Evolutionary conservation across 2,888 invertebrate genomes (phyloP).

Genomic region (Allophyes oxyacanthae): DNA sequence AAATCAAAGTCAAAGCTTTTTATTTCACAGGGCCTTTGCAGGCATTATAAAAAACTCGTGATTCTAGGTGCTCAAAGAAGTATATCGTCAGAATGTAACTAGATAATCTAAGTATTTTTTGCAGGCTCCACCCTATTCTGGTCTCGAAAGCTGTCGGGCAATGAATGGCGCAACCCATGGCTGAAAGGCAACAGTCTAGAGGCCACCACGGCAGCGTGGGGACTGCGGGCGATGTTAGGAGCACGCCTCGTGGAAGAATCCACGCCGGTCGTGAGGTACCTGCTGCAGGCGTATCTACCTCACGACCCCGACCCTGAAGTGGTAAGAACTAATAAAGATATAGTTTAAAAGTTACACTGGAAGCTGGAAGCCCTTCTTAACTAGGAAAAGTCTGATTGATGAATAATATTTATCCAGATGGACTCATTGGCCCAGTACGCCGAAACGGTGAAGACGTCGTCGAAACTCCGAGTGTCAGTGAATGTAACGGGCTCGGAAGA

Average conservation of each 20-base stretch:
- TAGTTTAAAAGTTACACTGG: not conserved
- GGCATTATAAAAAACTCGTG: no score
- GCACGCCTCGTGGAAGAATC: constrained; percentile 74
- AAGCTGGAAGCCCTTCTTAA: no score
- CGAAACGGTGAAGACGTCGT: constrained; percentile 71
- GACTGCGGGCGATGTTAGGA: constrained; percentile 92
- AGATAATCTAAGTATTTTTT: not conserved
- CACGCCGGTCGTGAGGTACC: constrained; percentile 76
- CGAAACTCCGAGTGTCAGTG: constrained; percentile 78
- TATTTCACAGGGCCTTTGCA: no score
- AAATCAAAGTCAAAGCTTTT: no score
- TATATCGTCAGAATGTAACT: no score
- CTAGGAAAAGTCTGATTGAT: no score
- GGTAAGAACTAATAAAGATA: constrained; percentile 62
- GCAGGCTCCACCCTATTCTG: constrained; percentile 80
- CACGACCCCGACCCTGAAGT: constrained; percentile 80
- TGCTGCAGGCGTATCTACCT: constrained; percentile 73
- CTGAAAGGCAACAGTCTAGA: constrained; percentile 77
- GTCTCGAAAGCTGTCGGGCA: constrained; percentile 74
- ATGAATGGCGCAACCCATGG: constrained; percentile 85
- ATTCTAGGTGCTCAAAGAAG: no score
- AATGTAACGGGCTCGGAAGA: constrained; percentile 82
- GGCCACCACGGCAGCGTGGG: constrained; percentile 97
- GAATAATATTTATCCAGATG: constrained; percentile 66
- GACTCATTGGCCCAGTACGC: constrained; percentile 85